A percentile compares a stretch with the other conserved stretches of the same genome.
These are phyloP conservation scores for Tachina lurida DNA, from an alignment of 2,888 invertebrate genomes.

Conservation along the genomic window DNA sequence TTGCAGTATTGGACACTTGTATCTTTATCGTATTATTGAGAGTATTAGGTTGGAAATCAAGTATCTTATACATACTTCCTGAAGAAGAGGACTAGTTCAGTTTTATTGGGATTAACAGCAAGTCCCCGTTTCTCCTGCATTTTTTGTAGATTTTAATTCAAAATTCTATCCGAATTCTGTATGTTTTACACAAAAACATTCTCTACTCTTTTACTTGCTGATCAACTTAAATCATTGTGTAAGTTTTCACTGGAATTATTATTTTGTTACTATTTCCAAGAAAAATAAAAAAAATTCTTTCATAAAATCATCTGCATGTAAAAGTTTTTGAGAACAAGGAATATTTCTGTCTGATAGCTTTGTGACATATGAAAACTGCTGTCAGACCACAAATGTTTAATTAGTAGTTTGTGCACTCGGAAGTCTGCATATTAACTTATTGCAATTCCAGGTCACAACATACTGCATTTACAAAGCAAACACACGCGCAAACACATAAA, in stretches of 20 bases:
- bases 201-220: no score
- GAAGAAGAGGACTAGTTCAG: no score
- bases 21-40: no score
- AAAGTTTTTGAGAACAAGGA: not conserved
- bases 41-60: no score
- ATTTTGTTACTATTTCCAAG: not conserved
- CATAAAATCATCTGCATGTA: not conserved
- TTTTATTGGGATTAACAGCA: no score
- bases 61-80: no score
- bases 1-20: no score
- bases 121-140: not conserved
- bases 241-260: no score
- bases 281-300: not conserved
- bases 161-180: no score
- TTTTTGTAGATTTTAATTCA: not conserved
- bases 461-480: slow-evolving; percentile 17
- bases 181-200: no score
- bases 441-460: slow-evolving; percentile 11
- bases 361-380: not conserved
- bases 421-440: slow-evolving; percentile 35
- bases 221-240: no score
- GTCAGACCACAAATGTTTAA: slow-evolving; percentile 32
- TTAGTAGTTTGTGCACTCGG: slow-evolving; percentile 22
- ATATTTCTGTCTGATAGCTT: not conserved
- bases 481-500: not conserved